phyloP scores from a whole-genome alignment of 1,140 invertebrate species.

The Hermatobates lingyangjiaoensis region DNA sequence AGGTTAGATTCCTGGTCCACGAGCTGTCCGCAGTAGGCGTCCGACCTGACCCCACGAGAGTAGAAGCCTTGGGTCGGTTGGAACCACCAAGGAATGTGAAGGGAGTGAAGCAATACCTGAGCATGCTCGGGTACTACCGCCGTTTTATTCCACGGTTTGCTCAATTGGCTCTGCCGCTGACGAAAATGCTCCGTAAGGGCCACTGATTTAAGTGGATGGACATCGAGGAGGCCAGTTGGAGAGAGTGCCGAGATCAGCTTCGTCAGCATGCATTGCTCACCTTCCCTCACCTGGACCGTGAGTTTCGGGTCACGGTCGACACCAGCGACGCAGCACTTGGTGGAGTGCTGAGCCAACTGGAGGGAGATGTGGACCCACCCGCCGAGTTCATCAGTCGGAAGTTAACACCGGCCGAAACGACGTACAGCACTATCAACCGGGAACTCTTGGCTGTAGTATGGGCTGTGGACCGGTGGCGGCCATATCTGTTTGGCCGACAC shows the following conservation, averaged over 20 bases:
- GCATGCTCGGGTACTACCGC: constrained; percentile 25
- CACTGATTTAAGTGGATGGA: constrained; percentile 11
- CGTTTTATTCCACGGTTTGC: constrained; percentile 27
- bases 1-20: too few relatives aligned
- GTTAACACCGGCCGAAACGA: constrained; percentile 22
- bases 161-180: constrained; percentile 20
- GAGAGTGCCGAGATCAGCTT: constrained; percentile 17
- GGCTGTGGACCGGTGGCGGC: constrained; percentile 22
- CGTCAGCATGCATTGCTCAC: constrained; percentile 9
- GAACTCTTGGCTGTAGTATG: constrained; percentile 26
- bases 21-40: too few relatives aligned
- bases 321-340: constrained; percentile 19
- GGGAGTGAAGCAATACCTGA: constrained; percentile 25
- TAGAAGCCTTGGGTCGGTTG: constrained; percentile 15
- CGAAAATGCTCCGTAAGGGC: constrained; percentile 16
- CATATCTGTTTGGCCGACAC: constrained; percentile 19
- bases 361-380: constrained; percentile 15
- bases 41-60: constrained; percentile 3
- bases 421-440: constrained; percentile 26
- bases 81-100: constrained; percentile 20
- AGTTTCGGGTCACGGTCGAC: constrained; percentile 19
- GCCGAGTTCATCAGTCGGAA: constrained; percentile 26
- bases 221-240: constrained; percentile 12
- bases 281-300: constrained; percentile 17
- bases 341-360: constrained; percentile 18